A percentile compares a stretch with the other conserved stretches of the same genome.
phyloP scores from a whole-genome alignment of 2,888 invertebrate genomes.

The Thymelicus sylvestris region DNA sequence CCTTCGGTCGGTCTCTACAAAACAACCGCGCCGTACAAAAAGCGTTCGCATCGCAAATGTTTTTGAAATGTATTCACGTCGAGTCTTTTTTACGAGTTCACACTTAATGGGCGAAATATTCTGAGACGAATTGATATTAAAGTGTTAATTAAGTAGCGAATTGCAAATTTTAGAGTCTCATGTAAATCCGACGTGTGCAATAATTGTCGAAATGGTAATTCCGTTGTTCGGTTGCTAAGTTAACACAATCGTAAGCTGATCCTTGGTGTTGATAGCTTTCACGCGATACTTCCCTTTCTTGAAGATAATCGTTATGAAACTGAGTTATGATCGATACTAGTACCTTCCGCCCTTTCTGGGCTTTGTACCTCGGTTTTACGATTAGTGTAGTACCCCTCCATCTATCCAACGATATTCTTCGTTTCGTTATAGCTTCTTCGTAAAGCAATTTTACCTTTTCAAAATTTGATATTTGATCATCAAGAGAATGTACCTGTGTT shows the following conservation, averaged over 20 bases:
- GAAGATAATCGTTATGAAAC: slow-evolving; percentile 30
- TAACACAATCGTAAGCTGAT: slow-evolving; percentile 27
- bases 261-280: slow-evolving; percentile 26
- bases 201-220: neutral
- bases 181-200: neutral
- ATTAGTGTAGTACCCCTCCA: neutral
- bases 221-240: slow-evolving; percentile 7
- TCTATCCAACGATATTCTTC: too few relatives aligned
- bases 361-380: slow-evolving; percentile 4
- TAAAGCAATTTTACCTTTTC: too few relatives aligned
- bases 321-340: slow-evolving; percentile 31
- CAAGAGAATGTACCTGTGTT: too few relatives aligned
- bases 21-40: slow-evolving; percentile 33
- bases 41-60: slow-evolving; percentile 33
- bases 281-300: slow-evolving; percentile 36
- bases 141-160: slow-evolving; percentile 22
- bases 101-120: slow-evolving; percentile 33
- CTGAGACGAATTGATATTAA: slow-evolving; percentile 34
- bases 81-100: slow-evolving; percentile 31
- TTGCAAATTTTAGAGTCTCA: slow-evolving; percentile 1
- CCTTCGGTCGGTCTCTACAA: too few relatives aligned
- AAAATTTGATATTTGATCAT: too few relatives aligned
- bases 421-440: too few relatives aligned
- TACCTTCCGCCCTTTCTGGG: neutral
- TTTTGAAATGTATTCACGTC: slow-evolving; percentile 35